These are phyloP conservation scores for Gadopsis marmoratus DNA, from an alignment of 2,797 vertebrate genomes.

Conservation along the genomic window DNA sequence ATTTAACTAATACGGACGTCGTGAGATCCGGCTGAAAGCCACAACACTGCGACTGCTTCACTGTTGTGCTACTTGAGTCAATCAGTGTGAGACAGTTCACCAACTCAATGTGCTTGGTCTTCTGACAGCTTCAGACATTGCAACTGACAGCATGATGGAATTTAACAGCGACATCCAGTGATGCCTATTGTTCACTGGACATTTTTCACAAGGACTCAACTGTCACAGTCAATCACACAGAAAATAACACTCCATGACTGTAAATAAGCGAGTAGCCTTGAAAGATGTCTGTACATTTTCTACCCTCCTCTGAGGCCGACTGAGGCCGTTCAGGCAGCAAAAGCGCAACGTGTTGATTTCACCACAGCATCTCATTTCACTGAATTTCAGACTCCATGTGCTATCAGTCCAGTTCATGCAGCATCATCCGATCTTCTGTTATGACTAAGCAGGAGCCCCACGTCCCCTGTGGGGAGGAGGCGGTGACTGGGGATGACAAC, in stretches of 20 bases:
- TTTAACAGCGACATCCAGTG: slow-evolving; percentile 2
- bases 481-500: slow-evolving; percentile 44
- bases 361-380: slow-evolving; percentile 8
- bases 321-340: neutral
- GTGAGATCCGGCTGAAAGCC: slow-evolving; percentile 45
- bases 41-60: slow-evolving; percentile 14
- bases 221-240: slow-evolving; percentile 23
- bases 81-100: neutral
- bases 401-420: slow-evolving; percentile 22
- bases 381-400: slow-evolving; percentile 30
- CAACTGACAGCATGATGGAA: slow-evolving; percentile 12
- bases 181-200: slow-evolving; percentile 11
- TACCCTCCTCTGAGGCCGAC: neutral
- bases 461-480: slow-evolving; percentile 24
- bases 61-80: neutral
- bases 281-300: neutral
- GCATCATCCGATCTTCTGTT: slow-evolving; percentile 43
- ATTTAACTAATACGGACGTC: slow-evolving; percentile 20
- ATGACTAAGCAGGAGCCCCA: slow-evolving; percentile 45
- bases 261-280: neutral
- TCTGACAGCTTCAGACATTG: neutral
- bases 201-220: slow-evolving; percentile 1
- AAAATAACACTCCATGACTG: slow-evolving; percentile 12
- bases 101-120: slow-evolving; percentile 11
- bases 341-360: slow-evolving; percentile 34